Conservation (phyloP, 2,113 vertebrate species). For the Cnemophilus loriae region DNA sequence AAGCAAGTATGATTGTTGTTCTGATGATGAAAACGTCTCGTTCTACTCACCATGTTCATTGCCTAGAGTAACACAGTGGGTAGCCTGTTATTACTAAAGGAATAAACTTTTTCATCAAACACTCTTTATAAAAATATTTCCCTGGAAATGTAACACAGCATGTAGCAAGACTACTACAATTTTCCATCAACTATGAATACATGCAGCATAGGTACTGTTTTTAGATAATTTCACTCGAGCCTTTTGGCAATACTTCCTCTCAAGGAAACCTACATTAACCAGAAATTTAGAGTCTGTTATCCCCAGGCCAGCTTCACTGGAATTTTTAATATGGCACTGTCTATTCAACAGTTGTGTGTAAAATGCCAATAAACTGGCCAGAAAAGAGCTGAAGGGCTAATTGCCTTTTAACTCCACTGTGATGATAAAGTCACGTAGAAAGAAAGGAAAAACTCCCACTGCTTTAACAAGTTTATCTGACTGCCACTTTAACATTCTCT, state of each 20-base stretch:
- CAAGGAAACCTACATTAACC: conserved; percentile 49
- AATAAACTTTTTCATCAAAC: conserved; percentile 76
- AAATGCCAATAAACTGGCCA: conserved; percentile 75
- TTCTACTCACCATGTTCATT: background rate
- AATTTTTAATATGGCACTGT: conserved; percentile 76
- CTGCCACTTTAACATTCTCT: conserved; percentile 76
- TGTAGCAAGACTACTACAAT: conserved; percentile 60
- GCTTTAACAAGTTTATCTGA: conserved; percentile 81
- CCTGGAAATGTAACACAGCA: conserved; percentile 75
- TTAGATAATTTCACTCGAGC: conserved; percentile 62
- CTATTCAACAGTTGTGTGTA: conserved; percentile 77
- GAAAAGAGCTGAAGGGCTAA: conserved; percentile 77
- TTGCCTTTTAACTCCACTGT: conserved; percentile 77
- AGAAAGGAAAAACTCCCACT: conserved; percentile 76
- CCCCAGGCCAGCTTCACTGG: conserved; percentile 64
- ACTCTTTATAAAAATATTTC: conserved; percentile 75
- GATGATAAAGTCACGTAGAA: conserved; percentile 76
- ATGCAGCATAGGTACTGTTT: conserved; percentile 56
- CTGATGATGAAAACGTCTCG: conserved; percentile 27
- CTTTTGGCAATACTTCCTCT: conserved; percentile 63
- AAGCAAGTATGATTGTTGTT: conserved; percentile 29
- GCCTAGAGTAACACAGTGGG: conserved; percentile 60
- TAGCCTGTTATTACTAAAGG: conserved; percentile 68
- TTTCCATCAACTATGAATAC: conserved; percentile 68
- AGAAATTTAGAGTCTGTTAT: conserved; percentile 67